Evolutionary conservation across 2,113 vertebrate genomes (phyloP).

Genomic region (Bolborhynchus lineola): DNA sequence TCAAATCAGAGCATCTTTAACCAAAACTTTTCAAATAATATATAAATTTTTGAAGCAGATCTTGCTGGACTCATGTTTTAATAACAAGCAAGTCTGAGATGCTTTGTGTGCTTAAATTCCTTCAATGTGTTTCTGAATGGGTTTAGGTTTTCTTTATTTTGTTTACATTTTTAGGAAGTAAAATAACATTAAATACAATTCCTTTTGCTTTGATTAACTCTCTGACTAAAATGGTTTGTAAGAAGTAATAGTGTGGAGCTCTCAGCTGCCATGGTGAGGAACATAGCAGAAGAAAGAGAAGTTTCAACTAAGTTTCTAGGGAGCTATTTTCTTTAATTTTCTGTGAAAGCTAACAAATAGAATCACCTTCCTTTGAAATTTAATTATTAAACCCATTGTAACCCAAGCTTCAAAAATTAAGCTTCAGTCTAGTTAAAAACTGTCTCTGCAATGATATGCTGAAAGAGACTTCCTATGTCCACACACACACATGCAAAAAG

Average conservation of each 20-base stretch:
- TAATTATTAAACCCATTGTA: background rate
- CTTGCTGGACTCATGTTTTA: background rate
- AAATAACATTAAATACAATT: background rate
- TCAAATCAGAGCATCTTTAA: background rate
- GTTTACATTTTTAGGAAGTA: background rate
- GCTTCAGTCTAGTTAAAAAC: background rate
- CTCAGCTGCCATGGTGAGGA: background rate
- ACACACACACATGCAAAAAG: background rate
- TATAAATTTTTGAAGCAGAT: background rate
- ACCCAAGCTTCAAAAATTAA: background rate
- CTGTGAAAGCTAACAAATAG: background rate
- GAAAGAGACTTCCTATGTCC: background rate
- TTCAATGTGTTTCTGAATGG: background rate
- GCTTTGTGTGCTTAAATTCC: background rate
- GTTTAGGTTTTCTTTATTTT: background rate
- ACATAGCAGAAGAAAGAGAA: background rate
- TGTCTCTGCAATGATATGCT: background rate
- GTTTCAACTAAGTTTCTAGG: background rate
- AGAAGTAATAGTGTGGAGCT: background rate
- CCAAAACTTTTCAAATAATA: background rate
- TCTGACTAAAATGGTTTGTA: background rate
- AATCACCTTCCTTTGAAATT: background rate
- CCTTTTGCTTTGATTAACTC: background rate
- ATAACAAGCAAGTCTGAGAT: background rate
- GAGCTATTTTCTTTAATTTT: slow-evolving; percentile 35